A percentile compares a stretch with the other conserved stretches of the same genome.
Conservation (phyloP, 2,797 vertebrate genomes). For the Phoxinus dragarum region DNA sequence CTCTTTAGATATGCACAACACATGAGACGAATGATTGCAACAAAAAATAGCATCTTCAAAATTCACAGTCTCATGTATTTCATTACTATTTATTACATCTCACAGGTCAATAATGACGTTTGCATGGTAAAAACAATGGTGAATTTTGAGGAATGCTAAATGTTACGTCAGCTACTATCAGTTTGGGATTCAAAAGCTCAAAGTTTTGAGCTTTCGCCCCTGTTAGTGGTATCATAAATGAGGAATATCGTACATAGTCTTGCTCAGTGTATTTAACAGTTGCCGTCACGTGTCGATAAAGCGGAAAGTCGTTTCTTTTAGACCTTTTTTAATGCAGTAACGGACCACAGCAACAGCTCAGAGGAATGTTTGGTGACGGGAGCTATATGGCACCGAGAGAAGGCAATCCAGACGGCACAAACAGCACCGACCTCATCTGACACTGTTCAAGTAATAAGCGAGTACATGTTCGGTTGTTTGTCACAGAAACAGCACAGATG, state of each 20-base stretch:
- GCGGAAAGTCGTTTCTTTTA: slow-evolving; percentile 43
- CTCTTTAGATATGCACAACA: slow-evolving; percentile 77
- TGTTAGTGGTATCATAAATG: slow-evolving; percentile 53
- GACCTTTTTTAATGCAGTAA: slow-evolving; percentile 35
- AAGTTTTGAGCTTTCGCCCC: slow-evolving; percentile 15
- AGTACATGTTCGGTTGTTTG: slow-evolving; percentile 56
- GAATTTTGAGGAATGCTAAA: slow-evolving; percentile 66
- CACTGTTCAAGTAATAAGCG: slow-evolving; percentile 79
- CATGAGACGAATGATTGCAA: slow-evolving; percentile 75
- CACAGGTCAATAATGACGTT: slow-evolving; percentile 72
- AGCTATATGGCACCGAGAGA: slow-evolving; percentile 77
- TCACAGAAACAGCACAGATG: slow-evolving; percentile 69
- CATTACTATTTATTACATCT: slow-evolving; percentile 80
- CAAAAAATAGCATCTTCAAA: slow-evolving; percentile 73
- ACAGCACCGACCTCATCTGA: slow-evolving; percentile 71
- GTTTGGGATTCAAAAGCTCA: slow-evolving; percentile 37
- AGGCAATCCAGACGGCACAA: slow-evolving; percentile 71
- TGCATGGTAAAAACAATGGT: slow-evolving; percentile 70
- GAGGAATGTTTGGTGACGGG: slow-evolving; percentile 69
- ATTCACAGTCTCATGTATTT: slow-evolving; percentile 85
- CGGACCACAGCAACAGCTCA: slow-evolving; percentile 66
- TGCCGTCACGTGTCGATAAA: slow-evolving; percentile 37
- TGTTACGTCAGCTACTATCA: slow-evolving; percentile 43
- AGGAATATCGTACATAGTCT: slow-evolving; percentile 29
- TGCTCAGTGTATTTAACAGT: slow-evolving; percentile 44